Evolutionary conservation across 2,797 vertebrate genomes (phyloP), one percentile per base, ranked within the genome.

Genomic region (Vireo griseus): DNA sequence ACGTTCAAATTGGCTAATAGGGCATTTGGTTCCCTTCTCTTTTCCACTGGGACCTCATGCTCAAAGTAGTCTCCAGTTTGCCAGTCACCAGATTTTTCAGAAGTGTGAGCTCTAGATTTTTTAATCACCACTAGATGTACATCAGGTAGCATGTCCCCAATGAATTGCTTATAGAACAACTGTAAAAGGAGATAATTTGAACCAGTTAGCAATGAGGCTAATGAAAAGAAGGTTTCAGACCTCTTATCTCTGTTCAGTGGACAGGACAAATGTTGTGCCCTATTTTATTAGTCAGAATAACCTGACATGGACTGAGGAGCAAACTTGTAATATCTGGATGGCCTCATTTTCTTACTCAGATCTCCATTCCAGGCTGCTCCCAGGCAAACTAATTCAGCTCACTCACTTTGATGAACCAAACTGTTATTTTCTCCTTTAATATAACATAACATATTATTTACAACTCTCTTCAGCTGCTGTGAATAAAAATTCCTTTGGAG

Each of bases 251-350:
- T 67, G 42, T n/a, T 69, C 24, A 16, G 39, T 33, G 62, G 37
- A 45, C 1, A 16, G 86, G 72, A 57, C 59, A 83, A 91, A 91
- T 31, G 55, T 50, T 82, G 58, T 63, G 75, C 17, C 29, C 28
- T 54, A 4, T 86, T 86, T 91, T 90, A 92, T 92, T 94, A 91
- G 81, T 39, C 65, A 87, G 71, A 89, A 80, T 61, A 87, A 89
- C 47, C 50, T 92, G 75, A 71, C 45, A 9, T 3, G 57, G 78
- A 39, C 52, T 67, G 54, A 92, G 63, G 39, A 90, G 44, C 17
- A 65, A 91, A 94, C 20, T 4, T 59, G 47, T 48, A 69, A 45
- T 71, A 40, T 57, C 45, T 83, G 48, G 18, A 47, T 54, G 52
- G 65, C 33, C 6, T 90, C 8, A 2, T 83, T 94, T 91, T 39